These are phyloP conservation scores for Rhinogobius similis DNA, from an alignment of 2,113 vertebrate species.

Conservation along the genomic window DNA sequence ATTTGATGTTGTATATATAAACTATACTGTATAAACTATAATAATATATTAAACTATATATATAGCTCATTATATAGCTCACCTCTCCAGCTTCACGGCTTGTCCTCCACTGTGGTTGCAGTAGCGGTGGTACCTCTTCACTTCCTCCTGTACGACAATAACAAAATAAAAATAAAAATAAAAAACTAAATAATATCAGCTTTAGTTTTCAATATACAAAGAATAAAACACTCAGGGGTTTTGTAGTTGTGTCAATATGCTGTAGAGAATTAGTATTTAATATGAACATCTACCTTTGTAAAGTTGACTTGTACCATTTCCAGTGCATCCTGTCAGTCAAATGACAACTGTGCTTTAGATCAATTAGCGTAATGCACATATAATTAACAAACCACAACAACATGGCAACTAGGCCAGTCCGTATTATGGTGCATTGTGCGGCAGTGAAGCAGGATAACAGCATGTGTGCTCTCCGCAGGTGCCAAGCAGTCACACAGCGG, in stretches of 20 bases:
- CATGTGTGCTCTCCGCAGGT: constrained; percentile 17
- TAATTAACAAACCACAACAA: constrained; percentile 17
- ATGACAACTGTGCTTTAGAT: constrained; percentile 2
- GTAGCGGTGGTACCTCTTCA: constrained; percentile 67
- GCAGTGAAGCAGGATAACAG: constrained; percentile 14
- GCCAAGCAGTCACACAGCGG: constrained; percentile 16
- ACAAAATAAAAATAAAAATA: no score
- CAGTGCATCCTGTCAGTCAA: not conserved
- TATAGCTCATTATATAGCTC: no score
- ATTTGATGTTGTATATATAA: no score
- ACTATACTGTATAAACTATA: no score
- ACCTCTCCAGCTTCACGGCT: constrained; percentile 67
- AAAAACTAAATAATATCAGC: constrained; percentile 22
- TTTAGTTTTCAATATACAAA: not conserved
- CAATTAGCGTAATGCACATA: constrained; percentile 10
- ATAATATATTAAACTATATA: no score
- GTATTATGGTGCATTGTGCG: not conserved
- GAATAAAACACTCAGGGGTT: not conserved
- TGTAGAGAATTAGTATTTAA: not conserved
- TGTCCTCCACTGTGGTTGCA: constrained; percentile 66
- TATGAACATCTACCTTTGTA: not conserved
- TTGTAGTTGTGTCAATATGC: not conserved
- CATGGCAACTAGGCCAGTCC: not conserved
- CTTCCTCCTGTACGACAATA: constrained; percentile 64
- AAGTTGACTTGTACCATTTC: not conserved